Conservation (phyloP, 64 coral and sea anemone species). For the Anthopleura sola region DNA sequence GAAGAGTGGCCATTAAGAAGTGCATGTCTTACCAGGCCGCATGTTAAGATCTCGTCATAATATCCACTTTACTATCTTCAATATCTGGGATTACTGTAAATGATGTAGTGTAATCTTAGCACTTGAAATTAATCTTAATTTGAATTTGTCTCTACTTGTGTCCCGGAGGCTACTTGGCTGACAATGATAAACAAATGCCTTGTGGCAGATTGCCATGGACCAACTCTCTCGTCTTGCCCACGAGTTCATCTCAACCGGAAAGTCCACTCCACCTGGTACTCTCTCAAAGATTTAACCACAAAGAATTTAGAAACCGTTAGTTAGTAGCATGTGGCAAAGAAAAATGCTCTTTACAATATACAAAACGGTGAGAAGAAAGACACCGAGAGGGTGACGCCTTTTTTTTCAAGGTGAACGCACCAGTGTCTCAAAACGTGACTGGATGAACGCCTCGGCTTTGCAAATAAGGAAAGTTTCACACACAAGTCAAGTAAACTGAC, state of each 20-base stretch:
- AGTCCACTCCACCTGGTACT: background rate
- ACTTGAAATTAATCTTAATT: constrained; percentile 7
- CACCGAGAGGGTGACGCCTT: background rate
- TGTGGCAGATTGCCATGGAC: background rate
- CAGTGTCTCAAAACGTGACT: background rate
- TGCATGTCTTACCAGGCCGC: background rate
- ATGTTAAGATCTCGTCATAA: background rate
- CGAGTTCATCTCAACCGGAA: background rate
- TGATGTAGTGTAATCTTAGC: background rate
- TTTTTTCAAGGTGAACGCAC: background rate
- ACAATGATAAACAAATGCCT: background rate
- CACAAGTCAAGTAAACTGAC: no score
- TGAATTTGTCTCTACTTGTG: background rate
- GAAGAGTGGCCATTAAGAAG: no score
- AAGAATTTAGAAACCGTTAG: background rate
- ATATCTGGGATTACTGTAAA: constrained; percentile 10
- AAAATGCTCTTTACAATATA: background rate
- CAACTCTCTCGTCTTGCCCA: background rate
- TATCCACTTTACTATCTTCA: background rate
- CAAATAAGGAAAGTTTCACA: background rate
- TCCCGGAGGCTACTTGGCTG: background rate
- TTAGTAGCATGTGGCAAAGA: background rate
- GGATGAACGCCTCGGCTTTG: background rate
- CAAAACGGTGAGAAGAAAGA: background rate
- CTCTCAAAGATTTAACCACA: background rate